These are phyloP conservation scores for Euzetes globulus DNA, from an alignment of 2,888 invertebrate genomes.

Conservation along the genomic window DNA sequence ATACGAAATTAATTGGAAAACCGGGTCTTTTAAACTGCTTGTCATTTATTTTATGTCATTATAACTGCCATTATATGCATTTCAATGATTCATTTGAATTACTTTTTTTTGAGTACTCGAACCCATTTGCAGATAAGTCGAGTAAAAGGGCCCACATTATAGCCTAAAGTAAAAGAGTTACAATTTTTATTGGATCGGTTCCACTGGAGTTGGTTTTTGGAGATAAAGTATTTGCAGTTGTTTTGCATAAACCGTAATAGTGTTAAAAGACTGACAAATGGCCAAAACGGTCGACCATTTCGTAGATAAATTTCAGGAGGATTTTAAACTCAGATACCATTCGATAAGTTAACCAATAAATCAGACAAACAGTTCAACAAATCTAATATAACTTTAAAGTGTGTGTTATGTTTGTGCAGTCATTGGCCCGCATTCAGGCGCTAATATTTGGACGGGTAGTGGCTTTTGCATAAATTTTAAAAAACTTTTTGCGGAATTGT, in stretches of 20 bases:
- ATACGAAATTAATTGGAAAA: conserved; percentile 26
- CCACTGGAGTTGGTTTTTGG: conserved; percentile 26
- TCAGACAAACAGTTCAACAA: conserved; percentile 23
- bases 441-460: background rate
- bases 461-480: conserved; percentile 23
- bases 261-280: conserved; percentile 29
- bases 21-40: conserved; percentile 23
- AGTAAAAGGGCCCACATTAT: conserved; percentile 25
- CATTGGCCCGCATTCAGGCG: background rate
- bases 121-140: conserved; percentile 23
- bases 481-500: background rate
- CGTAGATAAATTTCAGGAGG: conserved; percentile 3
- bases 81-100: conserved; percentile 29
- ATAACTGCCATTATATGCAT: conserved; percentile 29
- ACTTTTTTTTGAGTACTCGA: conserved; percentile 25
- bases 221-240: conserved; percentile 24
- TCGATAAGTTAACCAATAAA: conserved; percentile 24
- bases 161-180: conserved; percentile 32
- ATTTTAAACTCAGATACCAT: conserved; percentile 26
- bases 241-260: conserved; percentile 27
- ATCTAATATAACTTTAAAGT: conserved; percentile 24
- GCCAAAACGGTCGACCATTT: background rate
- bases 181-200: conserved; percentile 24
- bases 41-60: conserved; percentile 30
- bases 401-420: background rate